Base-by-base conservation (phyloP, 2,113 vertebrate genomes). In the Gavia stellata region DNA sequence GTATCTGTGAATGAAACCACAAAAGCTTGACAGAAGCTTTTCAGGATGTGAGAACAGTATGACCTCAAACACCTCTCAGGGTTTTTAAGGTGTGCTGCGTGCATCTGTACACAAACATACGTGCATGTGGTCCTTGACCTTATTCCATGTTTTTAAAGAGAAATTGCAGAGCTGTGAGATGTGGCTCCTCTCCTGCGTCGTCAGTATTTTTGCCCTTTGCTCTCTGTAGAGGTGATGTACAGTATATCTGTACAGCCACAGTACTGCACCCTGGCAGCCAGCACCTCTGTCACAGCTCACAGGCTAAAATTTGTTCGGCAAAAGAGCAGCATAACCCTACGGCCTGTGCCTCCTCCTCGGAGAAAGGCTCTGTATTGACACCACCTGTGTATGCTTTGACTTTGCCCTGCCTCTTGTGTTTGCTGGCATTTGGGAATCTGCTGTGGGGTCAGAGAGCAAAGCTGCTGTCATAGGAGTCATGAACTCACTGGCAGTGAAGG, bases 291-390 rank as follows among this genome's bases (percentile, higher is more conserved):
- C 20, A 81, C 53, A 53, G 17, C 24, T 86, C 68, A 42, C 36
- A 56, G 52, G 18, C 23, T 59, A 44, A 74, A 78, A 85, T 42
- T 49, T n/a, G 16, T 38, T 42, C 17, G 17, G 26, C 3, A 8
- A 66, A 90, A 55, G 18, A 40, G 29, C 47, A 42, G 45, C 29
- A 61, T 36, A 75, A 33, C 18, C 29, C 62, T 31, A 3, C 9
- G 17, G 55, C 26, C 34, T 0, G 0, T 29, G 29, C 31, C 17
- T 56, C 20, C 28, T 71, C 36, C 59, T 72, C 2, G 3, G 58
- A 90, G 56, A 61, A n/a, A 16, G 26, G 9, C 29, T 79, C 4
- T n/a, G 18, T 49, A 14, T 63, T 50, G 47, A 73, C 52, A 67
- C 31, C 42, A 62, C 28, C 23, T 36, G 40, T 21, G n/a, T 38